Percentiles rank a stretch among this genome's conserved stretches.
phyloP scores from a whole-genome alignment of 2,888 invertebrate species.

The Papilio gigon region DNA sequence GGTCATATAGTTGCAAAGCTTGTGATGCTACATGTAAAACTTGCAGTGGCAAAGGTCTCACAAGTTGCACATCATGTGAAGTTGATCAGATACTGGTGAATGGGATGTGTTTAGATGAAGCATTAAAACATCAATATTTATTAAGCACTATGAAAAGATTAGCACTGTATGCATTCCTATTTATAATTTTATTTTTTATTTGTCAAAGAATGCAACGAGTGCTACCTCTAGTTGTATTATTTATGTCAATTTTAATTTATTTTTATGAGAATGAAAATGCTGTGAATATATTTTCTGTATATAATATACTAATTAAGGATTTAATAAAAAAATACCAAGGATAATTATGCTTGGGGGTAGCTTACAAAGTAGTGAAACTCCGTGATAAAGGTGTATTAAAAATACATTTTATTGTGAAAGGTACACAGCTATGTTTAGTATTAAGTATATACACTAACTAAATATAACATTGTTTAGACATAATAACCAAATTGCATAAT shows the following conservation, averaged over 20 bases:
- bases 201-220: constrained; percentile 54
- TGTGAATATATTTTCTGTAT: constrained; percentile 53
- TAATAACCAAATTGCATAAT: constrained; percentile 62
- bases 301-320: constrained; percentile 5
- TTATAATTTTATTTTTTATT: constrained; percentile 58
- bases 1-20: constrained; percentile 88
- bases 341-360: not conserved
- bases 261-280: constrained; percentile 56
- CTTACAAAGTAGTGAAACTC: constrained; percentile 48
- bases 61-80: constrained; percentile 92
- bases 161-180: constrained; percentile 59
- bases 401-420: constrained; percentile 82
- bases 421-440: constrained; percentile 78
- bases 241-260: constrained; percentile 61
- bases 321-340: not conserved
- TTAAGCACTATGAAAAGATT: constrained; percentile 52
- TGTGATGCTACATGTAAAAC: constrained; percentile 92
- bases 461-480: constrained; percentile 65
- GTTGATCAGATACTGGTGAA: constrained; percentile 56
- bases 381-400: constrained; percentile 76
- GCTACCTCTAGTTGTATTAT: constrained; percentile 56
- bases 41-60: constrained; percentile 92
- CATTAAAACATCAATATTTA: constrained; percentile 49
- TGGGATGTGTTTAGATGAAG: constrained; percentile 64
- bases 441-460: constrained; percentile 81